Evolutionary conservation across 2,797 vertebrate genomes (phyloP).

Genomic region (Prunella strophiata): DNA sequence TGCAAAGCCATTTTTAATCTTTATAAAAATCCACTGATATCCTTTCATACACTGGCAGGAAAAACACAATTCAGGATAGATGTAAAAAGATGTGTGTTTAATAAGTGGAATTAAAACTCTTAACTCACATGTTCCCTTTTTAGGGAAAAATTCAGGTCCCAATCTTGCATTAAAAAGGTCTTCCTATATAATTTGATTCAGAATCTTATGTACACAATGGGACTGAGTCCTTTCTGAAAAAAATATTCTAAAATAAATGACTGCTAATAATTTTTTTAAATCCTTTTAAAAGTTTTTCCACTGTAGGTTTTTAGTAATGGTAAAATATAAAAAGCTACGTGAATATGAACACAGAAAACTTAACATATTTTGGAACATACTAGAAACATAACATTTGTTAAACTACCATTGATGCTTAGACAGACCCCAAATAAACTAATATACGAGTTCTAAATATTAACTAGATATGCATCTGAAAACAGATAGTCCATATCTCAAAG

Average conservation of each 20-base stretch:
- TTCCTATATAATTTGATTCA: not conserved
- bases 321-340: not conserved
- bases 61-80: not conserved
- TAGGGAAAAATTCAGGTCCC: not conserved
- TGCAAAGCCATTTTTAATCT: not conserved
- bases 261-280: not conserved
- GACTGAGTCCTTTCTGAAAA: not conserved
- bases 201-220: not conserved
- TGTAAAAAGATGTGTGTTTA: not conserved
- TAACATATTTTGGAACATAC: not conserved
- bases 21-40: not conserved
- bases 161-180: not conserved
- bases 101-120: not conserved
- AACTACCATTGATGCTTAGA: not conserved
- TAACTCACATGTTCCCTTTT: not conserved
- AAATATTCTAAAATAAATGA: fast-evolving
- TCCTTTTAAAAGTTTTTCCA: not conserved
- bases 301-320: not conserved
- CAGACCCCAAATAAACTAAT: not conserved
- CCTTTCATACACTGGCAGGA: not conserved
- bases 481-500: not conserved
- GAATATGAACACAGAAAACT: not conserved
- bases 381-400: not conserved
- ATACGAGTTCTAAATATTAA: not conserved
- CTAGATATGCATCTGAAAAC: not conserved